Base-by-base conservation (phyloP, 2,888 invertebrate species). In the Phymatocera aterrima region DNA sequence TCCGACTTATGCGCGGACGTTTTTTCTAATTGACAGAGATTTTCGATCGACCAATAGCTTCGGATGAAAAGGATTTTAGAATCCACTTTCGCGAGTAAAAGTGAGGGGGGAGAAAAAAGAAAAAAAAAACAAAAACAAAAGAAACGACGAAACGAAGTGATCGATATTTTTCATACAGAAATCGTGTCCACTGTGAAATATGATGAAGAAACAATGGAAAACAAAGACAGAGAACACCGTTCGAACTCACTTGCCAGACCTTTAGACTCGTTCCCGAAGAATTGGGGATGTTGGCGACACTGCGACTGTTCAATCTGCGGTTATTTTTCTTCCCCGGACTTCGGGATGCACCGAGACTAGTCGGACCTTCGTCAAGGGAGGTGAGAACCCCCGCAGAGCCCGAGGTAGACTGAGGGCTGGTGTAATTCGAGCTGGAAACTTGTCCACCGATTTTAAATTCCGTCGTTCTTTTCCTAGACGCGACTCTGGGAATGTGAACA, bases 371-470 rank as follows among this genome's bases (percentile, higher is more conserved):
- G n/a, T 85, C 85, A 18, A 84, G 80, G 65, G 84, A 85, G 78
- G 82, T 81, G 43, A 68, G 78, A 40, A 79, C 68, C 8, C 78
- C 83, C 15, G 82, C 79, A 15, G 84, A 83, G 48, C 80, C 81
- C 57, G 80, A 61, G 70, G 79, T 24, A 57, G 68, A 31, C 48
- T 24, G 75, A 43, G 54, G 65, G 77, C 79, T 75, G 74, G 75
- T 78, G 4, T 87, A 87, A 80, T 80, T 84, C 21, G 72, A 84
- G 37, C 51, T 46, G 15, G 80, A 81, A 43, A 89, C 90, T 75
- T 86, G 85, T 10, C 88, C 90, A 1, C 89, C 90, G 51, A 90
- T 84, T 57, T 87, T 87, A 77, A 90, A 90, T 18, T 89, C 89
- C 24, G 84, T 84, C 51, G 83, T 82, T 46, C 84, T 85, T 78